Percentiles rank a stretch among this genome's conserved stretches.
These are phyloP conservation scores for Sphaerophoria taeniata DNA, from an alignment of 2,888 invertebrate genomes.

Conservation along the genomic window DNA sequence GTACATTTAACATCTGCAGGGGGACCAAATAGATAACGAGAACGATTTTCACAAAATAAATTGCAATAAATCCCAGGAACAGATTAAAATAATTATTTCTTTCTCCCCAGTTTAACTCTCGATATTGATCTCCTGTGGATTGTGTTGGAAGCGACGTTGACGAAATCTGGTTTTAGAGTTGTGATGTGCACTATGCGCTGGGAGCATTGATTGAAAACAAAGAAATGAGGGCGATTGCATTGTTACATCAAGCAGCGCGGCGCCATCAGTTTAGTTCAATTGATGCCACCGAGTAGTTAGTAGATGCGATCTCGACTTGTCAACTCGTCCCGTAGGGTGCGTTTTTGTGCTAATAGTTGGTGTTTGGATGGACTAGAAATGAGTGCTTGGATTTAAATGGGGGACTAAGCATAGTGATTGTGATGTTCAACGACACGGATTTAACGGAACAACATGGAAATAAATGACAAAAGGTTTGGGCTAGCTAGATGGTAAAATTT, in stretches of 20 bases:
- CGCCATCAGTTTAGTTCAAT: constrained; percentile 51
- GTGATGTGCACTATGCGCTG: constrained; percentile 12
- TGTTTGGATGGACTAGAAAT: constrained; percentile 38
- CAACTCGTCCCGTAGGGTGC: constrained; percentile 38
- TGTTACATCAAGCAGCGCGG: constrained; percentile 5
- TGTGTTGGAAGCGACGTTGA: not conserved
- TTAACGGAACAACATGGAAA: constrained; percentile 22
- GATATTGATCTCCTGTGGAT: constrained; percentile 53
- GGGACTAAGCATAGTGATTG: constrained; percentile 29
- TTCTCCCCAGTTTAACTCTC: constrained; percentile 19
- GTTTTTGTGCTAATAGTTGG: constrained; percentile 14
- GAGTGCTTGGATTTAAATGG: constrained; percentile 37
- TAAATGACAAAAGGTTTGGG: constrained; percentile 12
- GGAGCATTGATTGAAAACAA: constrained; percentile 42
- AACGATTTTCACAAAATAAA: constrained; percentile 71
- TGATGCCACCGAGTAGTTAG: constrained; percentile 23
- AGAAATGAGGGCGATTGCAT: constrained; percentile 19
- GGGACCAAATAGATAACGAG: constrained; percentile 70
- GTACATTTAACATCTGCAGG: constrained; percentile 8
- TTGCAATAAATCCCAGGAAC: constrained; percentile 66
- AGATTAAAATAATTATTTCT: constrained; percentile 58
- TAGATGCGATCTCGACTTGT: constrained; percentile 43
- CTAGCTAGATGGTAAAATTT: no score
- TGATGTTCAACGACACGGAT: constrained; percentile 12
- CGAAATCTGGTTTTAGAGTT: not conserved